These are phyloP conservation scores for Synergus laeviventris DNA, from an alignment of 2,888 invertebrate genomes.

Conservation along the genomic window DNA sequence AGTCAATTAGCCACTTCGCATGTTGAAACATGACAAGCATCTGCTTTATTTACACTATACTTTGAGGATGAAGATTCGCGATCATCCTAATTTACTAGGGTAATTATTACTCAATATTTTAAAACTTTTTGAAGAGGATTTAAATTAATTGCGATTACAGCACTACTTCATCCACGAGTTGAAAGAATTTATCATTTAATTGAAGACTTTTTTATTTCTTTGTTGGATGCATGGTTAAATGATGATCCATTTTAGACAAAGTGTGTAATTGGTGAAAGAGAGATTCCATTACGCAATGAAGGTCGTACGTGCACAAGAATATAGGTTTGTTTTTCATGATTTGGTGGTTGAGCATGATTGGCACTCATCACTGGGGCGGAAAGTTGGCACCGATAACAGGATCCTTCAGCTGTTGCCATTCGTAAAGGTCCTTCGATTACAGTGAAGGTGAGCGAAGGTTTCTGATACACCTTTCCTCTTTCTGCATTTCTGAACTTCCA, in stretches of 20 bases:
- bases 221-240: neutral
- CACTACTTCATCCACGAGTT: neutral
- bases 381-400: conserved; percentile 21
- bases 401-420: conserved; percentile 22
- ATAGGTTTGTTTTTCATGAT: conserved; percentile 14
- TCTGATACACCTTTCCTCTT: neutral
- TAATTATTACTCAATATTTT: neutral
- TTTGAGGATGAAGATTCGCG: neutral
- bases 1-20: conserved; percentile 8
- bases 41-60: neutral
- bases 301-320: conserved; percentile 16
- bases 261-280: neutral
- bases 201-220: neutral
- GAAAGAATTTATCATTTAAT: neutral
- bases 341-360: conserved; percentile 15
- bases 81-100: neutral
- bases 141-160: neutral
- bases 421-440: conserved; percentile 4
- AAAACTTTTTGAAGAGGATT: neutral
- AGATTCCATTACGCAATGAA: conserved; percentile 3
- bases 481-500: neutral
- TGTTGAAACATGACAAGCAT: conserved; percentile 14
- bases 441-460: conserved; percentile 7
- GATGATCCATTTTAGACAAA: conserved; percentile 10
- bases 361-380: conserved; percentile 28